These are phyloP conservation scores for Caenorhabditis uteleia DNA, from an alignment of 2,888 invertebrate genomes.

Conservation along the genomic window DNA sequence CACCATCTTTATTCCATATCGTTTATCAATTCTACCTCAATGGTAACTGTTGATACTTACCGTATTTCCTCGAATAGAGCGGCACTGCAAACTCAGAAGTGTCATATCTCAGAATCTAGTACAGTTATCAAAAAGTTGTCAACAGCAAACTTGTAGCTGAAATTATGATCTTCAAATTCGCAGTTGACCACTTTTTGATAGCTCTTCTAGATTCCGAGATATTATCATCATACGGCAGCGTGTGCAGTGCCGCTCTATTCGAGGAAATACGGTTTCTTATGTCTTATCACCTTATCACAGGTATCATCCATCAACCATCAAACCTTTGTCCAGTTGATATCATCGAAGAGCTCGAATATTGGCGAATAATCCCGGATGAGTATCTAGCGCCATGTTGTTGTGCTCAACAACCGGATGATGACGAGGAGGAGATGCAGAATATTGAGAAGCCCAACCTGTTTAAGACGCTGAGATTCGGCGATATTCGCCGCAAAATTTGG, in stretches of 20 bases:
- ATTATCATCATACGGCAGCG: too few relatives aligned
- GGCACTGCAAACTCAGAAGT: too few relatives aligned
- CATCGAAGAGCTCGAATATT: slow-evolving; percentile 71
- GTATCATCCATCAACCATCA: slow-evolving; percentile 69
- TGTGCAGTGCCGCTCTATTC: too few relatives aligned
- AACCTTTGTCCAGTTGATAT: slow-evolving; percentile 72
- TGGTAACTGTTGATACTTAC: slow-evolving; percentile 63
- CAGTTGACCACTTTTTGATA: too few relatives aligned
- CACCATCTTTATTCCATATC: slow-evolving; percentile 59
- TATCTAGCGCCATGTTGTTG: slow-evolving; percentile 58
- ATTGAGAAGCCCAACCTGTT: slow-evolving; percentile 55
- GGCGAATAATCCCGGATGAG: slow-evolving; percentile 54
- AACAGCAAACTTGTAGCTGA: too few relatives aligned
- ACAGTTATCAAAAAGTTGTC: too few relatives aligned
- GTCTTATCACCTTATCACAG: slow-evolving; percentile 28
- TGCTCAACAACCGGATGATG: slow-evolving; percentile 33
- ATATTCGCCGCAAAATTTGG: slow-evolving; percentile 55
- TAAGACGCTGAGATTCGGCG: slow-evolving; percentile 52
- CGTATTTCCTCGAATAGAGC: too few relatives aligned
- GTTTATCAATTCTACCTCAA: slow-evolving; percentile 63
- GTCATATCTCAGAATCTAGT: too few relatives aligned
- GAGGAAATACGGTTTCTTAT: neutral
- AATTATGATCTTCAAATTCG: too few relatives aligned
- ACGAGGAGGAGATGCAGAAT: slow-evolving; percentile 37
- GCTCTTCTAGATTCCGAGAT: too few relatives aligned